phyloP scores from a whole-genome alignment of 2,113 vertebrate species.

The Channa maculata region DNA sequence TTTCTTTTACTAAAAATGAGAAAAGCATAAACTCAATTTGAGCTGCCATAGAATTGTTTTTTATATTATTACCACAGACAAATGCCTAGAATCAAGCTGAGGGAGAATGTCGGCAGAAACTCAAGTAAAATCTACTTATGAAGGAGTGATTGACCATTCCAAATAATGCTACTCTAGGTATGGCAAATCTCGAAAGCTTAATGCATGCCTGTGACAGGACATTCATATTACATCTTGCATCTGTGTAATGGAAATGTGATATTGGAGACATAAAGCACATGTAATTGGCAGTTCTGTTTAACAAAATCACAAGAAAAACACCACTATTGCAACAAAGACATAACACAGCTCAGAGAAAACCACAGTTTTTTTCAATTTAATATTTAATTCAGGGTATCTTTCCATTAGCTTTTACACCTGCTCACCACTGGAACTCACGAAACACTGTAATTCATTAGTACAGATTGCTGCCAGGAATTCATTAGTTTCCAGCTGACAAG shows the following conservation, averaged over 20 bases:
- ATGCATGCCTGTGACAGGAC: constrained; percentile 59
- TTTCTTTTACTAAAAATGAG: constrained; percentile 78
- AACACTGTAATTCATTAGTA: constrained; percentile 66
- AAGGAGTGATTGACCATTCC: constrained; percentile 70
- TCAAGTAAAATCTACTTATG: constrained; percentile 65
- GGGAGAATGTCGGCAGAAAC: constrained; percentile 62
- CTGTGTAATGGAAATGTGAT: constrained; percentile 79
- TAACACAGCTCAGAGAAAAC: constrained; percentile 15
- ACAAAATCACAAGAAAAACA: constrained; percentile 52
- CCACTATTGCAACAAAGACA: constrained; percentile 26
- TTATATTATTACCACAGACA: constrained; percentile 76
- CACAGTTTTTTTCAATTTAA: constrained; percentile 5
- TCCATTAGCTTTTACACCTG: constrained; percentile 67
- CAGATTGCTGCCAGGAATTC: constrained; percentile 52
- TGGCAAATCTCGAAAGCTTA: constrained; percentile 64
- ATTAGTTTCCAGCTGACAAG: constrained; percentile 53
- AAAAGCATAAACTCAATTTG: constrained; percentile 74
- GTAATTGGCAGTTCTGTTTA: constrained; percentile 75
- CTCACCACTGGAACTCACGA: constrained; percentile 35
- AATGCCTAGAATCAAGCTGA: constrained; percentile 67
- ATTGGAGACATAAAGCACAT: constrained; percentile 79
- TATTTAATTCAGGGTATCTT: constrained; percentile 25
- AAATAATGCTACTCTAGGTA: constrained; percentile 71
- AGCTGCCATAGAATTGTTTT: constrained; percentile 72
- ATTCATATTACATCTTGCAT: constrained; percentile 75